Evolutionary conservation across 2,113 vertebrate genomes (phyloP), one percentile per base, ranked within the genome.

Genomic region (Lipotes vexillifer): DNA sequence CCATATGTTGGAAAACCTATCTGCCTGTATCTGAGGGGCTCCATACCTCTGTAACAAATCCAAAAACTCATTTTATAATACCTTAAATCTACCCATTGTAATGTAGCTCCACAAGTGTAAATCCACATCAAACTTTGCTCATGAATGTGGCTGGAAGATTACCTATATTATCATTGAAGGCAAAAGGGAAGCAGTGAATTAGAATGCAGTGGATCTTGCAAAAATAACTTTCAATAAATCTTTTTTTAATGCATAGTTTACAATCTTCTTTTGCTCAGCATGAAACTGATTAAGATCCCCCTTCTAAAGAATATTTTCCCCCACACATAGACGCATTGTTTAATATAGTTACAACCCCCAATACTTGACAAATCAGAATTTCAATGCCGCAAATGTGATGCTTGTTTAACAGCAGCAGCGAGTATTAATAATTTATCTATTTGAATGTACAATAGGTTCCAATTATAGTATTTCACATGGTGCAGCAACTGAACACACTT

Each of bases 61-160:
- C 97, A 98, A 98, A 98, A 99, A 99, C 99, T 99, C 99, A 98
- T 99, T 99, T 99, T 98, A 97, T 99, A 99, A 99, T 99, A 98
- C 99, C 99, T 99, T 99, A 99, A 99, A 99, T 99, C 99, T 99
- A 99, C 99, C 99, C 99, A 99, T 99, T 99, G 99, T 99, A 98
- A 99, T 99, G 99, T 99, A 99, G 98, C 99, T 99, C 99, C 99
- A 99, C 99, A 99, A 99, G 99, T 98, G 98, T 98, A 99, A 99
- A 99, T 99, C 99, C 99, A 99, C 98, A 98, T 99, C 99, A 99
- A 99, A 99, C 99, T 99, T 99, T 96, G 98, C 98, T 98, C 98
- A 99, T 99, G 98, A 99, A 99, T 99, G 98, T 98, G 97, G 90
- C 97, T 97, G 96, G 97, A 98, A 99, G 98, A 99, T 99, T 99